phyloP scores from a whole-genome alignment of 2,888 invertebrate genomes.

The Malachius bipustulatus region DNA sequence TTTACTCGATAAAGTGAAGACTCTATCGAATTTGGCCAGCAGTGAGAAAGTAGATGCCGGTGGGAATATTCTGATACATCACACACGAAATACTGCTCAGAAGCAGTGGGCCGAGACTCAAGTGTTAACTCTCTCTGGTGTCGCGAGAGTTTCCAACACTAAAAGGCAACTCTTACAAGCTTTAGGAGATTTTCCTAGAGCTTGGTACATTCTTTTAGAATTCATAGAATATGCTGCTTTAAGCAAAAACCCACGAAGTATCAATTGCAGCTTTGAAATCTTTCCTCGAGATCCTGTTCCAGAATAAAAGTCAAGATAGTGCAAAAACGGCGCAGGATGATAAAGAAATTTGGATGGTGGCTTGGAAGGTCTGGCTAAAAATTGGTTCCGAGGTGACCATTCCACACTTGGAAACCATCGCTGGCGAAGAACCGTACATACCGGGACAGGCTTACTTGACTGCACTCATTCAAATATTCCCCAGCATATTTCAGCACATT shows the following conservation, averaged over 20 bases:
- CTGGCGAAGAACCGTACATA: slow-evolving; percentile 56
- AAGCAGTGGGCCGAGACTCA: slow-evolving; percentile 99
- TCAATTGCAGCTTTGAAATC: slow-evolving; percentile 93
- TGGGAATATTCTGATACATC: slow-evolving; percentile 92
- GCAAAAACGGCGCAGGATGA: slow-evolving; percentile 34
- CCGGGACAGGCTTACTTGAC: slow-evolving; percentile 91
- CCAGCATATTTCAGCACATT: slow-evolving; percentile 85
- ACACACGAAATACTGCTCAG: slow-evolving; percentile 90
- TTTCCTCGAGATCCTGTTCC: slow-evolving; percentile 86
- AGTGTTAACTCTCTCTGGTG: slow-evolving; percentile 80
- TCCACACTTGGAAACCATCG: slow-evolving; percentile 39
- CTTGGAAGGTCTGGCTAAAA: slow-evolving; percentile 79
- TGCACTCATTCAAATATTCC: slow-evolving; percentile 90
- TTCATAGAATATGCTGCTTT: slow-evolving; percentile 89
- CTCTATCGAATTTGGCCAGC: slow-evolving; percentile 56
- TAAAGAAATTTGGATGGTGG: slow-evolving; percentile 62
- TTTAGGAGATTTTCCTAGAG: slow-evolving; percentile 82
- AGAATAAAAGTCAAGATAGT: slow-evolving; percentile 41
- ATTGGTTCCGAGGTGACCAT: slow-evolving; percentile 72
- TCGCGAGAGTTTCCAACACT: slow-evolving; percentile 85
- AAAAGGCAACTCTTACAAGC: slow-evolving; percentile 73
- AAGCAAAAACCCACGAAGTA: slow-evolving; percentile 87
- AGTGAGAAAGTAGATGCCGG: slow-evolving; percentile 79
- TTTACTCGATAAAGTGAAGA: slow-evolving; percentile 81
- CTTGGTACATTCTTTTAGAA: slow-evolving; percentile 87